A percentile compares a stretch with the other conserved stretches of the same genome.
Evolutionary conservation across 1,140 invertebrate species (phyloP).

Genomic region (Cydia fagiglandana): DNA sequence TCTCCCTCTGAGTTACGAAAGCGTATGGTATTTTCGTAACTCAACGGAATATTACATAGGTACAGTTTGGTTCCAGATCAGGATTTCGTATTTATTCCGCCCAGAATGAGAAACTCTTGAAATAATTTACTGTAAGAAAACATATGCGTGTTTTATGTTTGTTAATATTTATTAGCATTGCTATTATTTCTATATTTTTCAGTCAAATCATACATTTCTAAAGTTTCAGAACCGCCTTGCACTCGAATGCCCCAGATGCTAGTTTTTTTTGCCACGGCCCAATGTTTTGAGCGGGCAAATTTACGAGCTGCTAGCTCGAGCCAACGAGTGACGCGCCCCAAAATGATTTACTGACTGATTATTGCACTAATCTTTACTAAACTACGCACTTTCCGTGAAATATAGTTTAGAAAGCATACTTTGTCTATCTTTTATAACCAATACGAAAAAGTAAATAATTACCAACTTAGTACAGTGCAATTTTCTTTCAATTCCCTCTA

Average conservation of each 20-base stretch:
- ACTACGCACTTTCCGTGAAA: not conserved
- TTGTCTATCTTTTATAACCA: too few species aligned
- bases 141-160: too few species aligned
- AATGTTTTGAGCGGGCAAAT: conserved; percentile 25
- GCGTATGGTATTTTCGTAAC: too few species aligned
- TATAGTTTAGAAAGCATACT: not conserved
- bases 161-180: not conserved
- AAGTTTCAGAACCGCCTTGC: conserved; percentile 9
- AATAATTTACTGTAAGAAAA: too few species aligned
- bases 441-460: too few species aligned
- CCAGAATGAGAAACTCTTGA: too few species aligned
- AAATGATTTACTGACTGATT: conserved; percentile 6
- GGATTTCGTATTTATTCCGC: too few species aligned
- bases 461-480: too few species aligned
- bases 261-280: conserved; percentile 12
- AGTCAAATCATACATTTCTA: not conserved
- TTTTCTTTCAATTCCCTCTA: too few species aligned
- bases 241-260: not conserved
- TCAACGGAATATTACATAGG: too few species aligned
- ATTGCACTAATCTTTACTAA: not conserved
- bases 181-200: not conserved
- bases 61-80: too few species aligned
- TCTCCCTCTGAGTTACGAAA: too few species aligned
- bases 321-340: not conserved
- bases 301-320: conserved; percentile 16